Percentiles rank a stretch among this genome's conserved stretches.
These are phyloP conservation scores for Trogon surrucura DNA, from an alignment of 2,113 vertebrate genomes.

Conservation along the genomic window DNA sequence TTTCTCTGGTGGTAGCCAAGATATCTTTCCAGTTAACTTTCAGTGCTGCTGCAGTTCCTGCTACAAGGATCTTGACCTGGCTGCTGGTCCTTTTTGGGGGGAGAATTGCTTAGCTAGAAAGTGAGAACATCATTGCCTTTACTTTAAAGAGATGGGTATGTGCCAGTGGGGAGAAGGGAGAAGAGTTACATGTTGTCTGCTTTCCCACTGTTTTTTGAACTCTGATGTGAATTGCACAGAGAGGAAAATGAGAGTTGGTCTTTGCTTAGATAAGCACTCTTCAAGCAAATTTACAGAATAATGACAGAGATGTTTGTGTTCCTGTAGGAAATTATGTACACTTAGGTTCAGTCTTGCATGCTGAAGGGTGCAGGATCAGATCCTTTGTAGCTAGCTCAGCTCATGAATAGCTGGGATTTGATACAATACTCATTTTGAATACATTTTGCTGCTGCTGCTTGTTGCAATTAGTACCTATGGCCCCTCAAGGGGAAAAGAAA, in stretches of 20 bases:
- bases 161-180: background rate
- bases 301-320: background rate
- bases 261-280: background rate
- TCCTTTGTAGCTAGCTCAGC: background rate
- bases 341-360: background rate
- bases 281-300: background rate
- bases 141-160: fast-evolving
- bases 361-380: background rate
- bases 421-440: background rate
- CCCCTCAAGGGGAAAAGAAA: background rate
- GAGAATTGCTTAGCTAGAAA: background rate
- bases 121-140: background rate
- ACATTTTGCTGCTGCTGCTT: background rate
- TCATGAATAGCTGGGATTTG: background rate
- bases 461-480: background rate
- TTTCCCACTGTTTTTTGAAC: background rate
- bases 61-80: background rate
- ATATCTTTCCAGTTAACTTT: background rate
- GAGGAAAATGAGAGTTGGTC: background rate
- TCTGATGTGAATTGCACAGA: background rate
- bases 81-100: background rate
- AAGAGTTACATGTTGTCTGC: fast-evolving
- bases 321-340: background rate
- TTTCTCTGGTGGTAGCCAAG: background rate
- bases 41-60: background rate